Evolutionary conservation across 2,113 vertebrate species (phyloP).

Genomic region (Trichechus manatus): DNA sequence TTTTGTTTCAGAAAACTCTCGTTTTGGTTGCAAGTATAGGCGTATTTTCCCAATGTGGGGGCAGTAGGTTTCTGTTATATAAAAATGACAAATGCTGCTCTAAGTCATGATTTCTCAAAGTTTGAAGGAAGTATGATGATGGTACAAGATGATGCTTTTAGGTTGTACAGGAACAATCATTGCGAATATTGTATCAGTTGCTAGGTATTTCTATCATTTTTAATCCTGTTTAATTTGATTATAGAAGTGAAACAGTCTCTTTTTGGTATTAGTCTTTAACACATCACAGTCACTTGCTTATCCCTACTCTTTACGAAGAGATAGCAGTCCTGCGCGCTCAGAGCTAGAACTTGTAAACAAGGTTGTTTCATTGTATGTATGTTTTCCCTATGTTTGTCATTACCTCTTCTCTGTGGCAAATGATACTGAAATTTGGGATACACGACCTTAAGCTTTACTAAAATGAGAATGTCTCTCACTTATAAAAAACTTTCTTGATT

Average conservation of each 20-base stretch:
- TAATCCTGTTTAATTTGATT: background rate
- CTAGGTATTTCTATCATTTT: background rate
- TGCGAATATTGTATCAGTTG: background rate
- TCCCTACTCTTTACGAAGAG: background rate
- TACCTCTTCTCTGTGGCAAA: background rate
- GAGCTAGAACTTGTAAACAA: background rate
- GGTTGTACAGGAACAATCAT: background rate
- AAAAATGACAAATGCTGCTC: background rate
- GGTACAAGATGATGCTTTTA: background rate
- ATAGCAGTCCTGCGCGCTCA: background rate
- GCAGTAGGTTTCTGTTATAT: background rate
- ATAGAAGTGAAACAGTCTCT: background rate
- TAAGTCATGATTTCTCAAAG: background rate
- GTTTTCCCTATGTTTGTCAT: background rate
- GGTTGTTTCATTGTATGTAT: background rate
- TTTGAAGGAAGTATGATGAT: background rate
- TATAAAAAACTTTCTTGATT: background rate
- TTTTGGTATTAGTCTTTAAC: background rate
- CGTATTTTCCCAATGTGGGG: background rate
- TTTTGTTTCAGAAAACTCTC: background rate
- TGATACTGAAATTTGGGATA: conserved; percentile 8
- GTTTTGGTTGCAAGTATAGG: background rate
- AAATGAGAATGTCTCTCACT: background rate
- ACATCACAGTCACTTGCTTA: background rate
- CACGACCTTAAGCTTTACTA: background rate